Evolutionary conservation across 2,888 invertebrate species (phyloP).

Genomic region (Drosophila siamana): DNA sequence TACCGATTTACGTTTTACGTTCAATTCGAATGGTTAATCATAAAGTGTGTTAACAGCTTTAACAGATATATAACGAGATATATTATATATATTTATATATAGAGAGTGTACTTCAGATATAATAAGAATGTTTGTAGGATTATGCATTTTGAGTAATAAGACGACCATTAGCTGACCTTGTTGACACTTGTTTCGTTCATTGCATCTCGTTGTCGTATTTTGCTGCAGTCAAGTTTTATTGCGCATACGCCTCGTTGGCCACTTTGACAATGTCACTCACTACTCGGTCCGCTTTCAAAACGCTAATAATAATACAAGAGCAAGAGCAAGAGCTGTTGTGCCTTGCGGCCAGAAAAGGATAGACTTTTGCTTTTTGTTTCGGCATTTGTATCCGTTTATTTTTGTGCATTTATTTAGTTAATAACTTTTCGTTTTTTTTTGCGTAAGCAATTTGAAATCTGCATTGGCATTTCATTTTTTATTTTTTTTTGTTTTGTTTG

Average conservation of each 20-base stretch:
- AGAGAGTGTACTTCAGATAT: conserved; percentile 25
- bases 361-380: conserved; percentile 58
- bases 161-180: conserved; percentile 80
- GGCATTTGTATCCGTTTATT: conserved; percentile 66
- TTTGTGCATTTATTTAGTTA: conserved; percentile 78
- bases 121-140: conserved; percentile 55
- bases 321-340: conserved; percentile 21
- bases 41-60: conserved; percentile 53
- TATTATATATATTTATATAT: conserved; percentile 31
- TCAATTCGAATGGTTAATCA: conserved; percentile 29
- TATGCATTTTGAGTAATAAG: conserved; percentile 66
- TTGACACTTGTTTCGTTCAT: conserved; percentile 46
- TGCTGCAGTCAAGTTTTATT: conserved; percentile 56
- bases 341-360: conserved; percentile 63
- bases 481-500: conserved; percentile 29
- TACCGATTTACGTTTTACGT: conserved; percentile 47
- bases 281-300: conserved; percentile 29
- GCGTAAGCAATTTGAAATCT: conserved; percentile 69
- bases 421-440: conserved; percentile 65
- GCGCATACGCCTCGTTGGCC: conserved; percentile 65
- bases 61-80: conserved; percentile 31
- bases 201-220: conserved; percentile 19
- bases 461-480: conserved; percentile 55
- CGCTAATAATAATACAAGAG: conserved; percentile 39
- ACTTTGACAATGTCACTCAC: conserved; percentile 52